A percentile compares a stretch with the other conserved stretches of the same genome.
Conservation (phyloP, 1,140 invertebrate species). For the Euwallacea fornicatus region DNA sequence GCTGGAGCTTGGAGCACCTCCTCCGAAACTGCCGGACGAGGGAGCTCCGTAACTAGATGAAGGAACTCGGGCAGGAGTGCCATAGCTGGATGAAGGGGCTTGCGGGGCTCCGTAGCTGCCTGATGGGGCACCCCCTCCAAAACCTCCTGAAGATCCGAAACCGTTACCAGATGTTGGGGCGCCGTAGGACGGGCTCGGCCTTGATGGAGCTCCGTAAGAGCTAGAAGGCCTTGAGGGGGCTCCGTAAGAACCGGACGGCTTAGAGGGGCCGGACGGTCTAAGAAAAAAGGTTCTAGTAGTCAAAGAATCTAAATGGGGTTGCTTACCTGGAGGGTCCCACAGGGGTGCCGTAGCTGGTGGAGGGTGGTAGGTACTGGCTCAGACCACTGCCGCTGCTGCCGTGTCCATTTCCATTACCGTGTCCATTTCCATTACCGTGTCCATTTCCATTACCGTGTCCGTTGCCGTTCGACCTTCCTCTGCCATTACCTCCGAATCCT, state of each 20-base stretch:
- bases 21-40: constrained; percentile 23
- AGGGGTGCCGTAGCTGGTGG: constrained; percentile 44
- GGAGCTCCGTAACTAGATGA: constrained; percentile 50
- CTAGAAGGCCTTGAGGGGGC: constrained; percentile 53
- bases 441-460: constrained; percentile 1
- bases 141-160: constrained; percentile 40
- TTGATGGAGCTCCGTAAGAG: constrained; percentile 52
- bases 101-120: constrained; percentile 38
- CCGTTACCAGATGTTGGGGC: constrained; percentile 44
- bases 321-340: constrained; percentile 41
- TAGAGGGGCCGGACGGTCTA: constrained; percentile 40
- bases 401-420: constrained; percentile 7
- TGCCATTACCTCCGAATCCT: constrained; percentile 27
- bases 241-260: constrained; percentile 45
- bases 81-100: constrained; percentile 50
- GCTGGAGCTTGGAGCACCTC: constrained; percentile 38
- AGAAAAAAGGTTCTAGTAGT: constrained; percentile 4
- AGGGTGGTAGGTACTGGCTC: constrained; percentile 53
- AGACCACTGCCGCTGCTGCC: constrained; percentile 41
- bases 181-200: constrained; percentile 53
- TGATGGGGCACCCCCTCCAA: constrained; percentile 39
- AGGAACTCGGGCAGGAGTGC: constrained; percentile 52
- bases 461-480: constrained; percentile 11
- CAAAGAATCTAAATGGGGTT: constrained; percentile 47
- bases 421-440: constrained; percentile 10